phyloP scores from a whole-genome alignment of 2,113 vertebrate genomes.

The Chelonoidis abingdonii region DNA sequence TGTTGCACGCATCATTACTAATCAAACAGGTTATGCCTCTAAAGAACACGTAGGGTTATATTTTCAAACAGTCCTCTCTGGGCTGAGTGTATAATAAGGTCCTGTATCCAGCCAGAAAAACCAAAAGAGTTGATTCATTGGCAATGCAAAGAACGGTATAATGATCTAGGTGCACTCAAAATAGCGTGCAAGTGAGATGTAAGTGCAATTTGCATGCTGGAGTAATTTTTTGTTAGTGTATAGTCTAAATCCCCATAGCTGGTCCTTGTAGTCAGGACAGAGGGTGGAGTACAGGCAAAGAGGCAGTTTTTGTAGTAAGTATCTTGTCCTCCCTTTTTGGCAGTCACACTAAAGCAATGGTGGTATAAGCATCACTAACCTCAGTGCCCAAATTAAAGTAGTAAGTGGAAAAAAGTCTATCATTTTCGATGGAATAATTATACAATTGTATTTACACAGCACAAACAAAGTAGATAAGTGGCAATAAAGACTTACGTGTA shows the following conservation, averaged over 20 bases:
- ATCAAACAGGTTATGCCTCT: constrained; percentile 38
- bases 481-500: neutral
- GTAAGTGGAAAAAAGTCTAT: neutral
- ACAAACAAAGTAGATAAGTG: neutral
- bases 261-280: neutral
- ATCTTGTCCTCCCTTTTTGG: neutral
- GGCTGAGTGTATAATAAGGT: neutral
- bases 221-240: neutral
- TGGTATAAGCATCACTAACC: neutral
- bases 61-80: constrained; percentile 10
- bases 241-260: neutral
- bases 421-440: constrained; percentile 2
- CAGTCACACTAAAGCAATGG: neutral
- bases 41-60: neutral
- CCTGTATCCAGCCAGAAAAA: neutral
- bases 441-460: neutral
- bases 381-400: neutral
- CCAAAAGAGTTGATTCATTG: neutral
- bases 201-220: neutral
- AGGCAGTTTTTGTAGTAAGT: constrained; percentile 7
- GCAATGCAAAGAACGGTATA: neutral
- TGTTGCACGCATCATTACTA: constrained; percentile 16
- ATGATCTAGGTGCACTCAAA: neutral
- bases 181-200: neutral
- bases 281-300: neutral